Conservation (phyloP, 2,113 vertebrate genomes). For the Brachirus orientalis region DNA sequence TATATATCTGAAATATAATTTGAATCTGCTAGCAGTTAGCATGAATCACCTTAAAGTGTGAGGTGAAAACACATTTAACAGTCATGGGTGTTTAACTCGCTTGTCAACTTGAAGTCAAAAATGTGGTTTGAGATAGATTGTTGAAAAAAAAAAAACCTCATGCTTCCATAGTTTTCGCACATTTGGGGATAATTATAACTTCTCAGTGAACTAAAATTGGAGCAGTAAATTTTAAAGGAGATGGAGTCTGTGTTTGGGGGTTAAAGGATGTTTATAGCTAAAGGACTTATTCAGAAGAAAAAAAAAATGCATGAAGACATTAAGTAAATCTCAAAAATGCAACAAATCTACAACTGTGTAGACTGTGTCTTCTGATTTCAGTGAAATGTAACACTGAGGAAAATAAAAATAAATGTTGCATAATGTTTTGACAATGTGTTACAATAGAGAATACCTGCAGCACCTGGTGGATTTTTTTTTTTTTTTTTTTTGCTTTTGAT, state of each 20-base stretch:
- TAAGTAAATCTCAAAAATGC: too few relatives aligned
- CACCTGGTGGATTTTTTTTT: not conserved
- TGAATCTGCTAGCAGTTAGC: slow-evolving; percentile 62
- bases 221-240: slow-evolving; percentile 55
- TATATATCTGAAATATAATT: slow-evolving; percentile 65
- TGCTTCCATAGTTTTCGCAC: slow-evolving; percentile 48
- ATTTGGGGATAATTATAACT: slow-evolving; percentile 61
- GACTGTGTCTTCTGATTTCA: not conserved
- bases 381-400: not conserved
- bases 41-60: slow-evolving; percentile 72
- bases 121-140: slow-evolving; percentile 56
- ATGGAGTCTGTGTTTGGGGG: slow-evolving; percentile 30
- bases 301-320: not conserved
- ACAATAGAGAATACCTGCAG: too few relatives aligned
- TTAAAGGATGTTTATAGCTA: slow-evolving; percentile 21
- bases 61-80: slow-evolving; percentile 64
- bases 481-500: too few relatives aligned
- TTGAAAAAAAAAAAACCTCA: slow-evolving; percentile 23
- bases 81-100: slow-evolving; percentile 69
- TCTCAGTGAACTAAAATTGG: slow-evolving; percentile 46
- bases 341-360: too few relatives aligned
- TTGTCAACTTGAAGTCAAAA: slow-evolving; percentile 56
- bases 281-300: too few relatives aligned
- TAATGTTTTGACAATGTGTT: too few relatives aligned
- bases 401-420: not conserved